A percentile compares a stretch with the other conserved stretches of the same genome.
Conservation (phyloP, 1,140 invertebrate species). For the Danaus melanippus region DNA sequence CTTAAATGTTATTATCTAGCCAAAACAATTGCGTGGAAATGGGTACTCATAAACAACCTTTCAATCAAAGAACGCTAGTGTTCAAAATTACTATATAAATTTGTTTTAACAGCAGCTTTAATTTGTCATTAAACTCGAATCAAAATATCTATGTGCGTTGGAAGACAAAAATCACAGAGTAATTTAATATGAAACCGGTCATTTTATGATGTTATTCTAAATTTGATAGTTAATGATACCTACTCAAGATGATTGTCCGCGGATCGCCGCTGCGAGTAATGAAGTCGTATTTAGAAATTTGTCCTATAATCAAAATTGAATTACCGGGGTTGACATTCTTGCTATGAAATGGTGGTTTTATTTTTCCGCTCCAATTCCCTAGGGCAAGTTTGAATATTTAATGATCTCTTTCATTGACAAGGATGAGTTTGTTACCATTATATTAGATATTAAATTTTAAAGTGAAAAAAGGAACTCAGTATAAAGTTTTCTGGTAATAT, state of each 20-base stretch:
- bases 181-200: slow-evolving; percentile 57
- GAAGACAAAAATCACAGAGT: slow-evolving; percentile 41
- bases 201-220: slow-evolving; percentile 57
- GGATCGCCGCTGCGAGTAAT: slow-evolving; percentile 62
- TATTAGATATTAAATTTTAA: no score
- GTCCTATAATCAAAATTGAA: slow-evolving; percentile 72
- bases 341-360: slow-evolving; percentile 49
- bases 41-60: slow-evolving; percentile 57
- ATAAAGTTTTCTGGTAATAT: no score
- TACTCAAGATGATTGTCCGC: slow-evolving; percentile 64
- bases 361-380: slow-evolving; percentile 66
- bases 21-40: slow-evolving; percentile 62
- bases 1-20: slow-evolving; percentile 66
- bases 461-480: no score
- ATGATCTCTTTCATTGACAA: slow-evolving; percentile 27
- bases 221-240: slow-evolving; percentile 63
- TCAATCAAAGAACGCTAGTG: slow-evolving; percentile 10
- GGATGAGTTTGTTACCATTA: no score
- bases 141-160: no score
- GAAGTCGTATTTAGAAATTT: slow-evolving; percentile 64
- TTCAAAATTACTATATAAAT: not conserved
- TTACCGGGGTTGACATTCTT: slow-evolving; percentile 69
- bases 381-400: slow-evolving; percentile 61
- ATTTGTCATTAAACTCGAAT: no score
- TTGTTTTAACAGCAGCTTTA: no score